Conservation (phyloP, 1,140 invertebrate species). For the Brachionus rubens region DNA sequence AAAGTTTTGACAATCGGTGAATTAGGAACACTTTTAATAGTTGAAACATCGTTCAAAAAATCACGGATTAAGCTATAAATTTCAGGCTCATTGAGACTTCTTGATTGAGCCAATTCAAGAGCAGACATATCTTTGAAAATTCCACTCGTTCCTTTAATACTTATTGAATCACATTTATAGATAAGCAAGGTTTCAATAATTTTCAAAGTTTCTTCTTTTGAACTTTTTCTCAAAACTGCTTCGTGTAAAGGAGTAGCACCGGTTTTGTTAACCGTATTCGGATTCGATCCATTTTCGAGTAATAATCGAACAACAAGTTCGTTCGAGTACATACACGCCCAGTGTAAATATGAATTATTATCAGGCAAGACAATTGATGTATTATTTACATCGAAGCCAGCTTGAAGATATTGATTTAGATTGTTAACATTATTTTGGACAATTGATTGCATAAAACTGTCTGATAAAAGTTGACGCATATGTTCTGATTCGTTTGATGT, state of each 20-base stretch:
- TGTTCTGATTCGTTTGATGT: not conserved
- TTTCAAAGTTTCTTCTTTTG: constrained; percentile 9
- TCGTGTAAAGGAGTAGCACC: constrained; percentile 37
- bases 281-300: constrained; percentile 15
- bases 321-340: constrained; percentile 38
- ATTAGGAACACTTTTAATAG: not conserved
- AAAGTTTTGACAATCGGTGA: not conserved
- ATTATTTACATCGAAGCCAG: constrained; percentile 24
- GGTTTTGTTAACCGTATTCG: constrained; percentile 1
- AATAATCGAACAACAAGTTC: constrained; percentile 20
- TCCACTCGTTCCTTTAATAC: not conserved
- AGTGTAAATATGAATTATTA: constrained; percentile 37
- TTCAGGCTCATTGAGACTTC: constrained; percentile 14
- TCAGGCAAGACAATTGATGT: constrained; percentile 3
- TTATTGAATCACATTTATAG: constrained; percentile 16
- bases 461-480: constrained; percentile 26
- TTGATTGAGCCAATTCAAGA: not conserved
- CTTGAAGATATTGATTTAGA: not conserved
- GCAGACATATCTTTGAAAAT: constrained; percentile 14
- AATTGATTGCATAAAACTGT: constrained; percentile 38
- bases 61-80: constrained; percentile 1
- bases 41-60: constrained; percentile 28
- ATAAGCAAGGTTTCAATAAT: constrained; percentile 39
- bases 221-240: not conserved
- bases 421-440: constrained; percentile 19